Evolutionary conservation across 53 echinoderm and acorn worm species (phyloP), one percentile per base, ranked within the genome.

Genomic region (Patiria pectinifera): DNA sequence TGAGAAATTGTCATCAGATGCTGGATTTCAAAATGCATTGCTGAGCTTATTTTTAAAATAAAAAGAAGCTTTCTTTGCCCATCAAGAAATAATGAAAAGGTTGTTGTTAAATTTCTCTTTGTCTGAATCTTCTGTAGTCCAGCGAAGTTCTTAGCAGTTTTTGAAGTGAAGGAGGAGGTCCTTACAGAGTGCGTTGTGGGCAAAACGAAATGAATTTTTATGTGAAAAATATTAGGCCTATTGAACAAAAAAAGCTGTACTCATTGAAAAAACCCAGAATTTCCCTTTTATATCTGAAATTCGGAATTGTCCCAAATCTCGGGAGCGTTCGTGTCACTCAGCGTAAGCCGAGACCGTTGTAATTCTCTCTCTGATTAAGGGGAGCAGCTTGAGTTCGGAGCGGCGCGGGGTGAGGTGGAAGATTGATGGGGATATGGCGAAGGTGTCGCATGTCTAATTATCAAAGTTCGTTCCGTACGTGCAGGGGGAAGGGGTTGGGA

Each of bases 311-410:
- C 22, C 74, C 24, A n/a, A 23, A 24, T 74, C 74, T 24, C 22
- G 19, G 74, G 82, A 82, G n/a, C 35, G 16, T 11, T 19, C 11
- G 82, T 82, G 58, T 82, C 82, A 59, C 46, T 82, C 78, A 59
- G 45, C 69, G 87, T 87, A 87, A 87, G 87, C 62, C 43, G 87
- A 87, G 78, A 87, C 53, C 78, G 12, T 76, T 59, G 77, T 62
- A 87, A 87, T 87, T 87, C 87, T 49, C 76, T 11, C 77, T 87
- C 87, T 87, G 87, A 87, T 87, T 87, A 87, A 74, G 61, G 35
- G 59, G 19, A 78, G 87, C 77, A 23, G 71, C 60, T 60, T 87
- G 45, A 69, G 10, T 44, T 45, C 59, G 58, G 78, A 87, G 87
- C 25, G 72, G 87, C 60, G 76, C 78, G 19, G 22, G 78, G 87